Base-by-base conservation (phyloP, 2,888 invertebrate species). In the Andricus quercusramuli region DNA sequence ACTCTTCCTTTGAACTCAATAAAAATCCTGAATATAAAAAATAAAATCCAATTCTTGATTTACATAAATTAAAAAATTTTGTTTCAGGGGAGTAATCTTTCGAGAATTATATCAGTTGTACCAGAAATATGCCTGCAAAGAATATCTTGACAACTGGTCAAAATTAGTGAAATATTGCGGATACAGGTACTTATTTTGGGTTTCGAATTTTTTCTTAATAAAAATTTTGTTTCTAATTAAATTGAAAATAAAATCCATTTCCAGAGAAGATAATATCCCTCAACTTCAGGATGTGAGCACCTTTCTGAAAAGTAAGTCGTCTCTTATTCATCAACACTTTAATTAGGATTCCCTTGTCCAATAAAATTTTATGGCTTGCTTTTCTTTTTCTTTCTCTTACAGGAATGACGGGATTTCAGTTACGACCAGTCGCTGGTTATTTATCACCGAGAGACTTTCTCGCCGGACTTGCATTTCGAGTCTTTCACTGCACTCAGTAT, bases 111-210 rank as follows among this genome's bases (percentile, higher is more conserved):
- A 97, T 90, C 96, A 97, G 89, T 94, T 99, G 41, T 99, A 99
- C 93, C 95, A 95, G 85, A 95, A 96, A 85, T 96, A 99, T 93
- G 99, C 99, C 0, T 99, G 99, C 91, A 96, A 96, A 79, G 98
- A 98, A 93, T 98, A 97, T 89, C 94, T 98, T 89, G 97, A 97
- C 90, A 99, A 98, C 91, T 98, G 99, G 96, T 97, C 97, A 0
- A 96, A 97, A 87, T 94, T 99, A 80, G 98, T 97, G 62, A 97
- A 97, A 91, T 98, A 98, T 90, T 98, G 98, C 89, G 98, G 98
- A 29, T 99, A 99, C 91, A 92, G 92, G 92, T 92, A 88, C 80
- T 15, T 78, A 51, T 47, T 20, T 11, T 9, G 25, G 77, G 56
- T 56, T 66, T 56, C 3, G 29, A 79, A 29, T 22, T 15, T n/a